A percentile compares a stretch with the other conserved stretches of the same genome.
Evolutionary conservation across 2,797 vertebrate species (phyloP).

Genomic region (Cephalopachus bancanus): DNA sequence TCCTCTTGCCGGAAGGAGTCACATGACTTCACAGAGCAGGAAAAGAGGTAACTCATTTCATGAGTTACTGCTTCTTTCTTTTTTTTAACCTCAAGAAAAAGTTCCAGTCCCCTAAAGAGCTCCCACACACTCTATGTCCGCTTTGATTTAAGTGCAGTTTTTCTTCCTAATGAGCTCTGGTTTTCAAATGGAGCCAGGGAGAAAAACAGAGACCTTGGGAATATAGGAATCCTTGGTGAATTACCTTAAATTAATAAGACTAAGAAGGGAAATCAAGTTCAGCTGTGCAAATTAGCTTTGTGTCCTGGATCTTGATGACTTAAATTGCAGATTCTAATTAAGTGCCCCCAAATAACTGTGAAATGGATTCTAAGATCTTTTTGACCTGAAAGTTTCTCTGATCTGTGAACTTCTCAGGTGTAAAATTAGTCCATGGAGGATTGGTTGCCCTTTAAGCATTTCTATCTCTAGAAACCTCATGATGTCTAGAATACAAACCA

Average conservation of each 20-base stretch:
- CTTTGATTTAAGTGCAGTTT: constrained; percentile 5
- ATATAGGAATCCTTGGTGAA: constrained; percentile 66
- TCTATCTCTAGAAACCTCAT: not conserved
- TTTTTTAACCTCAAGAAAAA: not conserved
- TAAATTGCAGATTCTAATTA: constrained; percentile 83
- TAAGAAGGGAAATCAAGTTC: constrained; percentile 67
- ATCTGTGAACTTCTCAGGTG: constrained; percentile 30
- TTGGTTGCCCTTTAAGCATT: not conserved
- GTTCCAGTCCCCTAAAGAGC: not conserved
- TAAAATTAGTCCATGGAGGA: constrained; percentile 55
- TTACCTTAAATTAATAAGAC: constrained; percentile 76
- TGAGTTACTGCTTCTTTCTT: not conserved
- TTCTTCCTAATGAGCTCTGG: constrained; percentile 11
- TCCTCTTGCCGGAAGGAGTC: not conserved
- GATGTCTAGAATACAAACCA: too few relatives aligned
- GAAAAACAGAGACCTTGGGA: constrained; percentile 70
- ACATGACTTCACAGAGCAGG: not conserved
- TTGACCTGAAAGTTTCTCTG: constrained; percentile 71
- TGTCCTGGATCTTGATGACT: constrained; percentile 71
- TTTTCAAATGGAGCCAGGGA: constrained; percentile 61
- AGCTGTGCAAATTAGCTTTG: constrained; percentile 70
- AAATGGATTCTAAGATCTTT: constrained; percentile 48
- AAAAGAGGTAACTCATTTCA: not conserved
- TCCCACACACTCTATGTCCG: rapidly evolving
- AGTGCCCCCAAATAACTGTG: constrained; percentile 69